Percentiles rank a stretch among this genome's conserved stretches.
These are phyloP conservation scores for Ranitomeya variabilis DNA, from an alignment of 2,113 vertebrate genomes.

Conservation along the genomic window DNA sequence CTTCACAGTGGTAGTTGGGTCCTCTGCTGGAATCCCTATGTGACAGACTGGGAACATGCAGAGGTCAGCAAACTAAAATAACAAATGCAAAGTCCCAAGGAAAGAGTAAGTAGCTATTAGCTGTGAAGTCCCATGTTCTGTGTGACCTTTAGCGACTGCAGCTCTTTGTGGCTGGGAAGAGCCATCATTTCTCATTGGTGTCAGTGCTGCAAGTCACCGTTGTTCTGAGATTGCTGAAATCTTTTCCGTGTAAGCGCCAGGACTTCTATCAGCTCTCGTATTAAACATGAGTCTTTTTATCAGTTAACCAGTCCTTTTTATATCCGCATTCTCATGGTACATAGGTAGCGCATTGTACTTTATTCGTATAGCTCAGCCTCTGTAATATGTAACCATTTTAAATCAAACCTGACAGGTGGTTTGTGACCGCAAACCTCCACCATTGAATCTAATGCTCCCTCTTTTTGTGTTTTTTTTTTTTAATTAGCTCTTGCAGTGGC, in stretches of 20 bases:
- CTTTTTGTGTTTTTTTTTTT: too few species aligned
- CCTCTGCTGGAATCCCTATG: constrained; percentile 36
- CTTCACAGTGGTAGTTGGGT: constrained; percentile 36
- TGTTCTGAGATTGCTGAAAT: constrained; percentile 7
- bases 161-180: neutral
- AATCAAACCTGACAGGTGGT: too few species aligned
- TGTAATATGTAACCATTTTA: neutral
- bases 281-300: neutral
- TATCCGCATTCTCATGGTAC: neutral
- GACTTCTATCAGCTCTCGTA: neutral
- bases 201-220: constrained; percentile 31
- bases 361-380: neutral
- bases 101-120: constrained; percentile 53
- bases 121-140: constrained; percentile 10
- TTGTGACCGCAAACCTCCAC: too few species aligned
- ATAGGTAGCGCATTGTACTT: neutral
- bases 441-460: too few species aligned
- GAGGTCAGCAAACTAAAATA: constrained; percentile 58
- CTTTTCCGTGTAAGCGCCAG: neutral
- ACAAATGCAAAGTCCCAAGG: constrained; percentile 33
- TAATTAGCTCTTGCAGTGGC: too few species aligned
- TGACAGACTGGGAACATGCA: constrained; percentile 49
- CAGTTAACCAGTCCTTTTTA: neutral
- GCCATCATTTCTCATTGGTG: constrained; percentile 32
- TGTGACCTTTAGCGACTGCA: constrained; percentile 23